Conservation (phyloP, 2,888 invertebrate species). For the Perdita meconis region DNA sequence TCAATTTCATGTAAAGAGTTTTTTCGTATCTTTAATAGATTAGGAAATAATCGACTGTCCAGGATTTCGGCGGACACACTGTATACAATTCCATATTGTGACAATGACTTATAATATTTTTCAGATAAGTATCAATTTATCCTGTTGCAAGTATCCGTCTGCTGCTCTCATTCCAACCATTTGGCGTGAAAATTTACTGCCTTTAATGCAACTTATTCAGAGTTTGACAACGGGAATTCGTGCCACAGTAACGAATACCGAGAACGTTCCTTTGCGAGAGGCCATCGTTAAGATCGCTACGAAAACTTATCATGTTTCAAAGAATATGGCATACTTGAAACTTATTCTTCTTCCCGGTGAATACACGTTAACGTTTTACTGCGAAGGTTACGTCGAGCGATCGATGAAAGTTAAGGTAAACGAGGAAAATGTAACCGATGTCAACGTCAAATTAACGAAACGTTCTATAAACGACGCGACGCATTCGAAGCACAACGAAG, state of each 20-base stretch:
- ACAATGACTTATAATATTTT: slow-evolving; percentile 28
- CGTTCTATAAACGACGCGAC: slow-evolving; percentile 37
- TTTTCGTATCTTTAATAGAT: too few species aligned
- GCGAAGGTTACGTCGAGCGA: slow-evolving; percentile 87
- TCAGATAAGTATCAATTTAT: slow-evolving; percentile 85
- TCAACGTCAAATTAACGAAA: slow-evolving; percentile 78
- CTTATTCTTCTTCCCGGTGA: slow-evolving; percentile 89
- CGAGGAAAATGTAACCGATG: slow-evolving; percentile 80
- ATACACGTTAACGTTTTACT: slow-evolving; percentile 87
- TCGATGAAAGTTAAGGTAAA: slow-evolving; percentile 84
- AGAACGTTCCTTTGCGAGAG: slow-evolving; percentile 88
- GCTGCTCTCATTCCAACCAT: slow-evolving; percentile 80
- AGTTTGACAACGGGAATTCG: slow-evolving; percentile 78
- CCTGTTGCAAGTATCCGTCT: slow-evolving; percentile 93
- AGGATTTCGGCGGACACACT: too few species aligned
- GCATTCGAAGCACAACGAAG: slow-evolving; percentile 5
- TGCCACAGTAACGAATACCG: slow-evolving; percentile 86
- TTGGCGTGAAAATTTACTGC: slow-evolving; percentile 81
- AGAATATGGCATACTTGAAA: slow-evolving; percentile 90
- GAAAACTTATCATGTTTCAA: slow-evolving; percentile 87
- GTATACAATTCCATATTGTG: slow-evolving; percentile 4
- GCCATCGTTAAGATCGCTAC: slow-evolving; percentile 90
- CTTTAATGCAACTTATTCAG: slow-evolving; percentile 77
- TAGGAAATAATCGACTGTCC: too few species aligned
- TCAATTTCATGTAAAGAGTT: too few species aligned